Base-by-base conservation (phyloP, 2,113 vertebrate genomes). In the Ceyx cyanopectus region DNA sequence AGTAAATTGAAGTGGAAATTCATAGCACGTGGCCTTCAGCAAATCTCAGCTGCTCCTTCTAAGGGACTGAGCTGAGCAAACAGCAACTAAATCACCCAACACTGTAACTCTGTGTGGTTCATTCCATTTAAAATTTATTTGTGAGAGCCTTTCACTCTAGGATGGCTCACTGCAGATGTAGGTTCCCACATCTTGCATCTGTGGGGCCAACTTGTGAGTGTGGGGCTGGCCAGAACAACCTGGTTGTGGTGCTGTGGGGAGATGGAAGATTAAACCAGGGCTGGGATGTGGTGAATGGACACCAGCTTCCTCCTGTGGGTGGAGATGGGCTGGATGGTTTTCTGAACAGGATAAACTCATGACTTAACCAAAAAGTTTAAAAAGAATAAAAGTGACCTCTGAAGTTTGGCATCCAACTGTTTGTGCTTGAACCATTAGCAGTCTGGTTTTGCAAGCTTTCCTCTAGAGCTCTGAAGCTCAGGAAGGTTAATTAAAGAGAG, bases 181-280 rank as follows among this genome's bases (percentile, higher is more conserved):
- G 20, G 14, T 43, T 57, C 19, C 30, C 40, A 24, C 8, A 1
- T 23, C 34, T 24, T 32, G 30, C 7, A 19, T 4, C 29, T 50
- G 9, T 26, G 18, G 75, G 60, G 15, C 19, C 56, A 58, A 32
- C 56, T n/a, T 58, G 56, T 32, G 30, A 58, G 56, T 21, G 30
- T 32, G 56, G 20, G 24, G 21, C 32, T 61, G 70, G 21, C 7
- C 48, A n/a, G 20, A 50, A 27, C 60, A 18, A 1, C 8, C 4
- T 77, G 60, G 12, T 8, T 0, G 0, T 2, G 5, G 12, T 6
- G 13, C 10, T n/a, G 5, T 7, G 56, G 41, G 21, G 56, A 54
- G 46, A 32, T 14, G 50, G 54, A 53, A 73, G 13, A 20, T 69
- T 37, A 21, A 26, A 1, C 24, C 51, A 30, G 34, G 27, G 10